phyloP scores from a whole-genome alignment of 2,113 vertebrate genomes.

The Plestiodon gilberti region DNA sequence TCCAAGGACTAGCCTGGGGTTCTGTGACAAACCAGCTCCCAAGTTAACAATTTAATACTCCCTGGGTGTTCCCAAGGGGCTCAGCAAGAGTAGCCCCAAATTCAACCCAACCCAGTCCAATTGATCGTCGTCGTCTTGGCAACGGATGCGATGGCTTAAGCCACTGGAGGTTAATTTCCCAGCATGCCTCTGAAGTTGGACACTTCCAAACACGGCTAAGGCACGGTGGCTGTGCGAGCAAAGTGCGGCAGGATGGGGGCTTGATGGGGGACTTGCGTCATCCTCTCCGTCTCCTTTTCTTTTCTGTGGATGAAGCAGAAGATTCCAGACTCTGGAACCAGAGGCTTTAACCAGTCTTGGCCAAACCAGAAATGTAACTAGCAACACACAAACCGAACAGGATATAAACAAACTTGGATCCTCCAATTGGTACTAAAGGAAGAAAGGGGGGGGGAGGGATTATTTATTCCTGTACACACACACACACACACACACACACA shows the following conservation, averaged over 20 bases:
- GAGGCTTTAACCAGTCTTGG: no score
- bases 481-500: background rate
- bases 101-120: no score
- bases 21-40: background rate
- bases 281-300: background rate
- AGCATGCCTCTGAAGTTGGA: background rate
- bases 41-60: background rate
- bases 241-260: background rate
- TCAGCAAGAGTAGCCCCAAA: background rate
- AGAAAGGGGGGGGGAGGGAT: background rate
- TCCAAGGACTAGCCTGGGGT: background rate
- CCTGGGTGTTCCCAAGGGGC: no score
- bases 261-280: no score
- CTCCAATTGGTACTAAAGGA: background rate
- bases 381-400: background rate
- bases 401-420: background rate
- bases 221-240: slow-evolving; percentile 2
- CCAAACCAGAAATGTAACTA: background rate
- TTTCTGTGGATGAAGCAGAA: background rate
- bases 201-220: slow-evolving; percentile 2
- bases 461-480: background rate
- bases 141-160: background rate
- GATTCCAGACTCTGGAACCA: no score
- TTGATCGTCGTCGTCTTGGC: background rate
- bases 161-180: background rate